phyloP scores from a whole-genome alignment of 1,140 invertebrate genomes.

The Ptiloglossa arizonensis region DNA sequence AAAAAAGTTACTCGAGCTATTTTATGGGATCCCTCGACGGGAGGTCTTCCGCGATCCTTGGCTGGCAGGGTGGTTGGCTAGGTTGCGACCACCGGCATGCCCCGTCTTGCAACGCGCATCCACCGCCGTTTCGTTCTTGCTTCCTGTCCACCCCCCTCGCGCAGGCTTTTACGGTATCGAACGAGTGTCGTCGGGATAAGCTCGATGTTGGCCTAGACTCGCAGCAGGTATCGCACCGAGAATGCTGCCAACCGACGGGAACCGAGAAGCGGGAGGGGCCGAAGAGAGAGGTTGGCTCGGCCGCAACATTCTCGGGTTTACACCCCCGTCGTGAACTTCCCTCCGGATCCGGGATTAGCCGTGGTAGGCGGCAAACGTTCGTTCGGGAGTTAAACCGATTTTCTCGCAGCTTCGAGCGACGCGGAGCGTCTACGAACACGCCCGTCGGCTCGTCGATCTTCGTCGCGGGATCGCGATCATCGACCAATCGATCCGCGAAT shows the following conservation, averaged over 20 bases:
- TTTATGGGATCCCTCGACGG: constrained; percentile 65
- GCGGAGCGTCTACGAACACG: not conserved
- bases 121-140: constrained; percentile 50
- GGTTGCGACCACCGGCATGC: constrained; percentile 13
- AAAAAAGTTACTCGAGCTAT: constrained; percentile 70
- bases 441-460: not conserved
- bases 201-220: constrained; percentile 43
- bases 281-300: constrained; percentile 51
- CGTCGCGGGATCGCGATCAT: not conserved
- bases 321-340: constrained; percentile 65
- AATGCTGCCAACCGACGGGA: constrained; percentile 35
- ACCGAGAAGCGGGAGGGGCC: not conserved
- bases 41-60: constrained; percentile 44
- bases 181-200: constrained; percentile 66
- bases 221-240: constrained; percentile 43
- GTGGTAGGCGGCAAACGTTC: constrained; percentile 53
- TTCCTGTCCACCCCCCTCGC: constrained; percentile 41
- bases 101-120: constrained; percentile 24
- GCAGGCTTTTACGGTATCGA: constrained; percentile 61
- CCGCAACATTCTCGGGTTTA: constrained; percentile 70
- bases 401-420: constrained; percentile 23
- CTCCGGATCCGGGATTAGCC: constrained; percentile 63
- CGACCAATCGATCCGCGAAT: not conserved
- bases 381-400: constrained; percentile 63
- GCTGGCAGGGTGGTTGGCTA: not conserved